Evolutionary conservation across 2,888 invertebrate genomes (phyloP).

Genomic region (Apamea monoglypha): DNA sequence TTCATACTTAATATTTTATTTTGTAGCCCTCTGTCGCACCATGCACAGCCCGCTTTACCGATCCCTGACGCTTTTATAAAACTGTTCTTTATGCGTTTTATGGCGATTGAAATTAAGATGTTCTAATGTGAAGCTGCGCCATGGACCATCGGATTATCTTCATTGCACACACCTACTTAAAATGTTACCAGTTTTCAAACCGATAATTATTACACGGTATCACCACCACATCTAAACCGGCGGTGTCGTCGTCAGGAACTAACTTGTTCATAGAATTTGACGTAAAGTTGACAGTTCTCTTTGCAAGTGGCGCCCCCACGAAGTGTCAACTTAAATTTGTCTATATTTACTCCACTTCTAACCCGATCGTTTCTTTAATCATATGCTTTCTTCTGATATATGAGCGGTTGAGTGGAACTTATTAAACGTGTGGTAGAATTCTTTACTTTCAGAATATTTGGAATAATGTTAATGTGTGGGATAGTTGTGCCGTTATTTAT

Average conservation of each 20-base stretch:
- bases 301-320: constrained; percentile 6
- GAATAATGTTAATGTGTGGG: constrained; percentile 31
- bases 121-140: constrained; percentile 79
- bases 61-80: constrained; percentile 78
- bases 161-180: constrained; percentile 61
- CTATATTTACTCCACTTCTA: constrained; percentile 36
- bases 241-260: background rate
- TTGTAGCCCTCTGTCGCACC: constrained; percentile 32
- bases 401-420: constrained; percentile 33
- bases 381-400: constrained; percentile 36
- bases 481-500: constrained; percentile 31
- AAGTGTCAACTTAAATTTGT: constrained; percentile 34
- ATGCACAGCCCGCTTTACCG: constrained; percentile 72
- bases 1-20: background rate
- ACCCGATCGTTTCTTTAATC: constrained; percentile 38
- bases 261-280: constrained; percentile 28
- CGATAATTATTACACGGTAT: constrained; percentile 42
- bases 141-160: constrained; percentile 55
- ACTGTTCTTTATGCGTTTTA: constrained; percentile 85
- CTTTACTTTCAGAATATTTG: constrained; percentile 4
- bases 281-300: constrained; percentile 15
- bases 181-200: constrained; percentile 47
- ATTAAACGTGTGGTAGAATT: constrained; percentile 34
- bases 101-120: constrained; percentile 88
- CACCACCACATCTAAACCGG: constrained; percentile 15